These are phyloP conservation scores for Myanophis thanlyinensis DNA, from an alignment of 2,113 vertebrate species.

Conservation along the genomic window DNA sequence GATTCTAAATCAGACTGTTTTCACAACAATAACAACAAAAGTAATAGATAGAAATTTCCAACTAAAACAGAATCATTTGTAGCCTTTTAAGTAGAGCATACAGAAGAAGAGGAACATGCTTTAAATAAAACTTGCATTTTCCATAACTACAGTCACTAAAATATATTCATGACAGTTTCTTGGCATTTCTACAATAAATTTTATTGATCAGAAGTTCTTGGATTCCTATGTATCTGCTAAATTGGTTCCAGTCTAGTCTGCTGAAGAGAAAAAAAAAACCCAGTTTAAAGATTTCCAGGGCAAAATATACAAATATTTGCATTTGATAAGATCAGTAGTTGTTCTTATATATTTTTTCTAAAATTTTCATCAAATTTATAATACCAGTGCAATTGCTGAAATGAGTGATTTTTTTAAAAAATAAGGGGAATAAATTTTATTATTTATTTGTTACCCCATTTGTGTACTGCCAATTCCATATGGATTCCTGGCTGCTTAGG, in stretches of 20 bases:
- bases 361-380: background rate
- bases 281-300: background rate
- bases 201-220: background rate
- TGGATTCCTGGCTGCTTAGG: background rate
- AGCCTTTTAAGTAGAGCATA: background rate
- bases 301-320: background rate
- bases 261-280: background rate
- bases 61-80: background rate
- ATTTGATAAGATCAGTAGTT: background rate
- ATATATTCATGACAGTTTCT: background rate
- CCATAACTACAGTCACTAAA: background rate
- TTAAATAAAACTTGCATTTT: background rate
- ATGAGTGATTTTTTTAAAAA: background rate
- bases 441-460: background rate
- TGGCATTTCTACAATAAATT: background rate
- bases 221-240: background rate
- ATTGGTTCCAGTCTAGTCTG: background rate
- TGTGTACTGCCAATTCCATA: background rate
- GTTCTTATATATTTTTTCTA: background rate
- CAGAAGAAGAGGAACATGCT: background rate
- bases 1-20: background rate
- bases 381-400: background rate
- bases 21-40: background rate
- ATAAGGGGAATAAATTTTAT: background rate
- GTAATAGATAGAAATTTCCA: background rate